phyloP scores from a whole-genome alignment of 2,888 invertebrate species.

The Idaea straminata region DNA sequence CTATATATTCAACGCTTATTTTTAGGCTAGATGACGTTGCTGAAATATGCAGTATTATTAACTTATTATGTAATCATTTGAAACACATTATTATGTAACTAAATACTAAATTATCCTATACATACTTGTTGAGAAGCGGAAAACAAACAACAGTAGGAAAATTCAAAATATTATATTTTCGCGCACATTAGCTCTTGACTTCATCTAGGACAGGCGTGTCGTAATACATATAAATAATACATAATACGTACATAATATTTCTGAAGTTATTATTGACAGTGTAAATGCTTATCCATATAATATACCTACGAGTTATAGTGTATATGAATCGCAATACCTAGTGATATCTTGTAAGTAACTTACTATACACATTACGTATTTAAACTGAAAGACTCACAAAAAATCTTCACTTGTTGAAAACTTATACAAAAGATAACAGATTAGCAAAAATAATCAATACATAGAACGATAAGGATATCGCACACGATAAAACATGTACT shows the following conservation, averaged over 20 bases:
- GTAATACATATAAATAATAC: neutral
- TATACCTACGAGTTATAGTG: neutral
- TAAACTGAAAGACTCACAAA: neutral
- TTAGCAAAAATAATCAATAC: slow-evolving; percentile 63
- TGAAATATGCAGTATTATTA: too few relatives aligned
- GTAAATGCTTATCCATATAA: too few relatives aligned
- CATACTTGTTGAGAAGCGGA: neutral
- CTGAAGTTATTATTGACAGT: too few relatives aligned
- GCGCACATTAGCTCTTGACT: neutral
- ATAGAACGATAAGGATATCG: slow-evolving; percentile 52
- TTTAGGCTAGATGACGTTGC: neutral
- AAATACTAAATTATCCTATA: neutral
- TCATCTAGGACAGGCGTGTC: neutral
- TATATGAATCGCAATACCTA: neutral
- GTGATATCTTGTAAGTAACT: neutral
- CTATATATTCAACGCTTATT: neutral
- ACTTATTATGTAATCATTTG: neutral
- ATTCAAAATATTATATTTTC: neutral
- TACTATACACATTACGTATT: neutral
- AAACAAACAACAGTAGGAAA: neutral
- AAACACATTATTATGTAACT: neutral
- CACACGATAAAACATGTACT: slow-evolving; percentile 20
- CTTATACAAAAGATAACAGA: slow-evolving; percentile 39
- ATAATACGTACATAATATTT: too few relatives aligned
- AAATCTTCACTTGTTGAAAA: slow-evolving; percentile 11